Evolutionary conservation across 2,888 invertebrate species (phyloP), one percentile per base, ranked within the genome.

Genomic region (Eutolmus rufibarbis): DNA sequence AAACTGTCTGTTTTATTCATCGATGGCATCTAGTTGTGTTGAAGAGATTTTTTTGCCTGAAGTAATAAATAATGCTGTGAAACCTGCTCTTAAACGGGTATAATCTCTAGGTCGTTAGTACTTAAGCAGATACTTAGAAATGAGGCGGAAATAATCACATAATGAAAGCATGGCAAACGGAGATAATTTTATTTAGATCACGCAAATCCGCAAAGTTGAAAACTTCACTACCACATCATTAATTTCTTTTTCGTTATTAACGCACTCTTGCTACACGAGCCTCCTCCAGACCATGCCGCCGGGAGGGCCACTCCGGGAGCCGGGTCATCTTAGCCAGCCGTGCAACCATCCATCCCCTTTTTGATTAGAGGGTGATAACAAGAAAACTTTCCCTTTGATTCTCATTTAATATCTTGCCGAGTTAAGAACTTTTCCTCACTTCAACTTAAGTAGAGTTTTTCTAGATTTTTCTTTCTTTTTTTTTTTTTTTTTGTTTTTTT

Each of bases 341-440:
- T 66, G 66, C 66, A 66, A 23, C 66, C 66, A 66, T 66, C 66
- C 82, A 84, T 37, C 82, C 82, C 82, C 66, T 66, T 66, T 66
- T 66, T 84, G 66, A 84, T 84, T 66, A 84, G 85, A 85, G 86
- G 78, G 85, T 87, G 85, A 87, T 87, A 87, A 87, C 85, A 87
- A 87, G 87, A 87, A 87, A 87, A 87, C 56, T 87, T 87, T 85
- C 74, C 40, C 87, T 87, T 78, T 85, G 85, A 85, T 87, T 87
- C 87, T 78, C 87, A 86, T 87, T 87, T 87, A 87, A 87, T 86
- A 87, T 87, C 85, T 43, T 78, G 51, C 57, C 56, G 84, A 87
- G 79, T 66, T 81, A 40, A 66, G 84, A 87, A 87, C 84, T 87
- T 87, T 87, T 86, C 85, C 57, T 85, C 78, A 86, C 77, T 87